Conservation (phyloP, 2,113 vertebrate species). For the Corydoras maculifer region DNA sequence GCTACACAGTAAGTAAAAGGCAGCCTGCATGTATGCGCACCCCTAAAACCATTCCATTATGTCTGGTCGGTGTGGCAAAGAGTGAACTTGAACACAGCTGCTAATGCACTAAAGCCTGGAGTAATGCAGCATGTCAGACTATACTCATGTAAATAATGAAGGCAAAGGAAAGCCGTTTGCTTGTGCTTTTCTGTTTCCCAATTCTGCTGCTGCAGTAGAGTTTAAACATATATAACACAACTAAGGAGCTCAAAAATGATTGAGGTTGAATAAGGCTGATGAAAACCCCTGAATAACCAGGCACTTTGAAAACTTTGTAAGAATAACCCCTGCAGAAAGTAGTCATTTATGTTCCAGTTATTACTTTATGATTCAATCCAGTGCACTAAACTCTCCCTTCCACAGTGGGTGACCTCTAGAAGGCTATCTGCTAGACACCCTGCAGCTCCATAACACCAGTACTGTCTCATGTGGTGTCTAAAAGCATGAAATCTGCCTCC, state of each 20-base stretch:
- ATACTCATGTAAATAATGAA: constrained; percentile 26
- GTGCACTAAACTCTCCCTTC: too few relatives aligned
- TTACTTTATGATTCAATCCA: too few relatives aligned
- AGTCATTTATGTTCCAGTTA: too few relatives aligned
- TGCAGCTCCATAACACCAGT: too few relatives aligned
- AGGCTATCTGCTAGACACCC: too few relatives aligned
- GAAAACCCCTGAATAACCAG: too few relatives aligned
- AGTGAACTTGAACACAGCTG: constrained; percentile 17
- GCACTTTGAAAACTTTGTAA: too few relatives aligned
- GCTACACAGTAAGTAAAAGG: constrained; percentile 7
- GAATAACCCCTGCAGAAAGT: too few relatives aligned
- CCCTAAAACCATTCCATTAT: constrained; percentile 33
- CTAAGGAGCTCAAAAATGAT: not conserved
- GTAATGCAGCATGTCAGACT: constrained; percentile 30
- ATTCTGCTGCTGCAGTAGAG: not conserved
- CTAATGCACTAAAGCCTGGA: constrained; percentile 33
- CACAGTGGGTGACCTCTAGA: too few relatives aligned
- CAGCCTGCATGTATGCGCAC: constrained; percentile 1
- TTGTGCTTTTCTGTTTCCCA: constrained; percentile 7
- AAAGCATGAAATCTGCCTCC: too few relatives aligned
- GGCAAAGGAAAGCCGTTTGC: constrained; percentile 9
- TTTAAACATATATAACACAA: not conserved
- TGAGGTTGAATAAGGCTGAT: not conserved
- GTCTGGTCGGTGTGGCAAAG: constrained; percentile 23
- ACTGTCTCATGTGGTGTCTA: too few relatives aligned